Evolutionary conservation across 1,140 invertebrate genomes (phyloP).

Genomic region (Eufriesea mexicana): DNA sequence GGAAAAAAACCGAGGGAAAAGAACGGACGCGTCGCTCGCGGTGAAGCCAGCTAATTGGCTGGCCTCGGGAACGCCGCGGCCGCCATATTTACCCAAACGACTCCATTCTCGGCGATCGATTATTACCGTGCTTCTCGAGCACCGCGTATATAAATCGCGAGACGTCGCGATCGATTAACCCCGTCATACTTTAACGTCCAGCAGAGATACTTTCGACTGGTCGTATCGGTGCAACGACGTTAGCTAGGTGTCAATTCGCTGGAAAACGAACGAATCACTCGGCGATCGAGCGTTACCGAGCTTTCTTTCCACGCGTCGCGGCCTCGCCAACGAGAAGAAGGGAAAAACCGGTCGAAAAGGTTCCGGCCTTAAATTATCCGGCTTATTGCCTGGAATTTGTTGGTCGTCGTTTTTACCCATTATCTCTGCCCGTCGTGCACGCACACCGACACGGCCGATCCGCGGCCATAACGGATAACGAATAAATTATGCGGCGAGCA

Average conservation of each 20-base stretch:
- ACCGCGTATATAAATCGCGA: constrained; percentile 27
- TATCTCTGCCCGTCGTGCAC: not conserved
- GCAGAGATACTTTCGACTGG: not conserved
- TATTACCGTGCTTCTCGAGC: constrained; percentile 23
- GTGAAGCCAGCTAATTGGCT: constrained; percentile 17
- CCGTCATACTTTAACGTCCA: constrained; percentile 37
- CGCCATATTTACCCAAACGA: constrained; percentile 46
- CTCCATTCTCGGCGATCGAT: constrained; percentile 43
- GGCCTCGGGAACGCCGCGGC: not conserved
- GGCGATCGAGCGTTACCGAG: not conserved
- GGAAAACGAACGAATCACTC: constrained; percentile 25
- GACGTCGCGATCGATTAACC: constrained; percentile 38
- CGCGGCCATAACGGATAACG: not conserved
- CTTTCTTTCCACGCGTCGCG: not conserved
- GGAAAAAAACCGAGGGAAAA: not conserved
- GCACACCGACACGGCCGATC: not conserved
- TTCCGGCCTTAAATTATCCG: constrained; percentile 25
- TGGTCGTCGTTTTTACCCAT: not conserved
- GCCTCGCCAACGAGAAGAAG: no score
- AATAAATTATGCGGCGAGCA: constrained; percentile 13
- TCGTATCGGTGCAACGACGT: not conserved
- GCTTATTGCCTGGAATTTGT: constrained; percentile 6
- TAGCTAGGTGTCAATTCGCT: constrained; percentile 18
- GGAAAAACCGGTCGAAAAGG: constrained; percentile 20
- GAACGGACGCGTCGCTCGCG: constrained; percentile 9